Base-by-base conservation (phyloP, 2,888 invertebrate species). In the Eugnorisma glareosa region DNA sequence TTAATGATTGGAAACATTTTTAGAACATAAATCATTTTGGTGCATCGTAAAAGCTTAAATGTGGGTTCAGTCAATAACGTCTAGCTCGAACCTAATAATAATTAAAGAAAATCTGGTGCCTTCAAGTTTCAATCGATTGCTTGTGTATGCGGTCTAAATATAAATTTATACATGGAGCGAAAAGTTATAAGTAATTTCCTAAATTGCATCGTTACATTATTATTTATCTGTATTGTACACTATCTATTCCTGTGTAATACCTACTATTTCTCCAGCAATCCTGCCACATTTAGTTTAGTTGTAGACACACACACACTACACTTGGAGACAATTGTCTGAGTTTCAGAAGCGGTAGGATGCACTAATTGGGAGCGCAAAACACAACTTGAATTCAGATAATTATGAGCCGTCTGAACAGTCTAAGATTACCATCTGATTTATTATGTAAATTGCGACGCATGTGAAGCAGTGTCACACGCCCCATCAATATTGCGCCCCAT, bases 351-450 rank as follows among this genome's bases (percentile, higher is more conserved):
- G n/a, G n/a, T 57, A 67, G 79, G 54, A 21, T 43, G 73, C 43
- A 72, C 35, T 81, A 72, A 81, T 80, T 63, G 35, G 24, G 7
- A 18, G n/a, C 35, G 24, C 18, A 35, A 18, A 40, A 10, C 43
- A 28, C 10, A 51, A 43, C 24, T 3, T 68, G 31, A 68, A 57
- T 31, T 15, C 37, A 5, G n/a, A 24, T 69, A 31, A 48, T 57
- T 40, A 31, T 31, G 37, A n/a, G 18, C 21, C 31, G 24, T 31
- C 37, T 37, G 28, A 28, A 31, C 8, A 61, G 18, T 51, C 15
- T 51, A 18, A 8, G n/a, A 35, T 77, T 77, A 35, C 24, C 1
- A n/a, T 13, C n/a, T 51, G 10, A n/a, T 24, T 45, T 45, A 45
- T 35, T 28, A n/a, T 35, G 18, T 21, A 3, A 45, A 77, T 75